Percentiles rank a stretch among this genome's conserved stretches.
Evolutionary conservation across 2,888 invertebrate genomes (phyloP).

Genomic region (Odontothrips loti): DNA sequence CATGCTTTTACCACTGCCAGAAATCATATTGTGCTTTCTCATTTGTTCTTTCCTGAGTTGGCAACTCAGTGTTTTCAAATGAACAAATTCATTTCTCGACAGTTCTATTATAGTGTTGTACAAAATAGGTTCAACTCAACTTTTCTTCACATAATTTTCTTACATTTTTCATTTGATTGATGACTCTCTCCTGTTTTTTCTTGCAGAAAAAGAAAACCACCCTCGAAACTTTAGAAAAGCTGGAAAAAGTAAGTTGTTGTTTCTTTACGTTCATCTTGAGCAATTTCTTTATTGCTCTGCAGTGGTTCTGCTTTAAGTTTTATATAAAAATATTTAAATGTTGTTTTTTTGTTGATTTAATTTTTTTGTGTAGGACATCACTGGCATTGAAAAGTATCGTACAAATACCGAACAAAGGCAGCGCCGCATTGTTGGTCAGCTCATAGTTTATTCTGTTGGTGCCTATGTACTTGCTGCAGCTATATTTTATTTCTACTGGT

Average conservation of each 20-base stretch:
- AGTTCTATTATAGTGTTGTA: background rate
- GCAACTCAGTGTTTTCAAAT: too few relatives aligned
- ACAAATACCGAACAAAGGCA: constrained; percentile 74
- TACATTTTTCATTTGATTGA: background rate
- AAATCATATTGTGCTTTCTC: too few relatives aligned
- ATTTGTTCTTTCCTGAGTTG: too few relatives aligned
- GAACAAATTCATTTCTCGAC: too few relatives aligned
- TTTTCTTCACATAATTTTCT: background rate
- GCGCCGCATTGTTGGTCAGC: constrained; percentile 74
- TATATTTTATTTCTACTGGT: constrained; percentile 71
- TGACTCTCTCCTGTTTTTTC: background rate
- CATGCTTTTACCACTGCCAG: background rate
- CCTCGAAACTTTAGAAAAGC: constrained; percentile 57
- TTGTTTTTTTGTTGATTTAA: too few relatives aligned
- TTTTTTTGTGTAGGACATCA: constrained; percentile 58
- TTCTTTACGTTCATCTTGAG: too few relatives aligned
- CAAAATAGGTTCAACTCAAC: background rate
- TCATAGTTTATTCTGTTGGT: constrained; percentile 57
- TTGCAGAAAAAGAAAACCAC: constrained; percentile 52
- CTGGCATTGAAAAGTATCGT: constrained; percentile 73
- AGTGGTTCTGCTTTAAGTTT: background rate
- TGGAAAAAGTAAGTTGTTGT: constrained; percentile 56
- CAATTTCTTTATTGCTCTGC: background rate
- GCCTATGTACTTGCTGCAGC: constrained; percentile 43
- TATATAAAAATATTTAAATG: background rate